phyloP scores from a whole-genome alignment of 2,888 invertebrate genomes.

The Rhaphigaster nebulosa region DNA sequence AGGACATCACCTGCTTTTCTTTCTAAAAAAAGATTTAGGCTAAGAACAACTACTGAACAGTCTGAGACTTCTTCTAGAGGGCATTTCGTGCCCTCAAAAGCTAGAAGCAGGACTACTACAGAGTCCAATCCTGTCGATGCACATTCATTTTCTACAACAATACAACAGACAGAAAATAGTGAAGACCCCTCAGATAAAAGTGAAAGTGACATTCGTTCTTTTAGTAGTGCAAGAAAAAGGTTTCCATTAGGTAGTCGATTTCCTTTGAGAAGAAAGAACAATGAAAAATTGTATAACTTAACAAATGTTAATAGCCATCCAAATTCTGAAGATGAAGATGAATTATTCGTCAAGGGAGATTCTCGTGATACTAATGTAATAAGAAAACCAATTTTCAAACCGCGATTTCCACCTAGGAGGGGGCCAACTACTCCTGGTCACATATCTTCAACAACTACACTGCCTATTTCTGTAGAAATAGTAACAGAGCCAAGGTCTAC shows the following conservation, averaged over 20 bases:
- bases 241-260: conserved; percentile 51
- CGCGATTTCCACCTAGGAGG: conserved; percentile 60
- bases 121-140: conserved; percentile 45
- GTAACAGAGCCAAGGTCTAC: conserved; percentile 7
- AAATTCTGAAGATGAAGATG: conserved; percentile 59
- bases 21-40: conserved; percentile 59
- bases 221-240: conserved; percentile 14
- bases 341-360: conserved; percentile 58
- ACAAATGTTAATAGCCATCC: not conserved
- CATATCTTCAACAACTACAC: conserved; percentile 40
- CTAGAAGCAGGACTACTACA: conserved; percentile 56
- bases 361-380: conserved; percentile 62
- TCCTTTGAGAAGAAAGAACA: conserved; percentile 52
- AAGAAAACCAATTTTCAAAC: conserved; percentile 59
- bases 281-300: not conserved
- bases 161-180: not conserved
- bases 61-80: conserved; percentile 62
- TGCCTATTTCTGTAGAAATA: not conserved
- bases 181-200: not conserved
- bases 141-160: not conserved
- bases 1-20: conserved; percentile 61
- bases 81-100: conserved; percentile 58
- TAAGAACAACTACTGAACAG: conserved; percentile 64
- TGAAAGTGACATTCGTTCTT: not conserved
- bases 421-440: conserved; percentile 59